Evolutionary conservation across 35 echinoderm and acorn worm genomes (phyloP), one percentile per base, ranked within the genome.

Genomic region (Ophiothrix spiculata): DNA sequence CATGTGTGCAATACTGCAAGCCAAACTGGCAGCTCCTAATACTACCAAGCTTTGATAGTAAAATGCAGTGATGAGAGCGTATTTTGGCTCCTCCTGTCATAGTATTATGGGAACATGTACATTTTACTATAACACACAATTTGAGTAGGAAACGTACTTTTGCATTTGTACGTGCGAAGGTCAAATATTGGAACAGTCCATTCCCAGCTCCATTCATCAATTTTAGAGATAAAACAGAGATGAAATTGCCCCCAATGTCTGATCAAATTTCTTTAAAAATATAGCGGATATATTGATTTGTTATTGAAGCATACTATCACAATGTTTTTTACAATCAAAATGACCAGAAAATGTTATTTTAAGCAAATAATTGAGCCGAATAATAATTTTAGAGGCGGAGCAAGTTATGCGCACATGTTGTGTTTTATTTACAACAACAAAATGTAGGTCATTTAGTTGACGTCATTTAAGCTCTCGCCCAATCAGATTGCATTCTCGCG

Each of bases 341-440:
- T 69, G 10, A 12, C 8, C 2, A 25, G 60, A 69, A 69, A 69
- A 25, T 69, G 29, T 21, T 25, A 12, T 12, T 69, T 69, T 69
- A 15, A n/a, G 1, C 10, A 69, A n/a, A 69, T 69, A 69, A 25
- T 69, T 69, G 60, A 25, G 17, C 16, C 60, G 29, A 69, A 69
- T 69, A 25, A 28, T 15, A 25, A 69, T n/a, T 69, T 69, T n/a
- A 12, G 60, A 69, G 60, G 60, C 60, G 60, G 60, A 69, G 60
- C 60, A 2, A 69, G 60, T 69, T 25, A 10, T 69, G 60, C 60
- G 60, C 60, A 69, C 60, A 69, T 69, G 60, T 69, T 25, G 4
- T 69, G 60, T 69, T 69, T 69, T 69, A 69, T 69, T 69, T 69
- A 69, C 60, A 69, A 69, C 60, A 69, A 69, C 60, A 69, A 69